These are phyloP conservation scores for Morone saxatilis DNA, from an alignment of 2,113 vertebrate genomes.

Conservation along the genomic window DNA sequence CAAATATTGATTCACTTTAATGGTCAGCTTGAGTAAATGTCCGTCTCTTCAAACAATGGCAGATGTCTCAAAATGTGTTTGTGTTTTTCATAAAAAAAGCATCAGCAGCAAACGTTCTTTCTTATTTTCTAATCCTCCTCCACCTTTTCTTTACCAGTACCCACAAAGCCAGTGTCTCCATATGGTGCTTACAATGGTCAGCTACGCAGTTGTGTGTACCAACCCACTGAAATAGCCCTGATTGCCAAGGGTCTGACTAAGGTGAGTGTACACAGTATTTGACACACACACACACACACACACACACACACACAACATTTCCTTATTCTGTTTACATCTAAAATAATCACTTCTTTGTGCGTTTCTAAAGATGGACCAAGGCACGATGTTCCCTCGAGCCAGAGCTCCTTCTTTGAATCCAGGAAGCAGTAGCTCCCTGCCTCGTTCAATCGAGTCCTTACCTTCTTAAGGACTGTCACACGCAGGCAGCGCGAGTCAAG, in stretches of 20 bases:
- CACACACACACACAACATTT: too few species aligned
- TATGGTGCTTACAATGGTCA: conserved; percentile 90
- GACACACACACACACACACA: too few species aligned
- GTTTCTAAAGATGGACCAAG: conserved; percentile 81
- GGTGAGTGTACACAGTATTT: conserved; percentile 50
- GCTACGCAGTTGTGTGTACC: conserved; percentile 89
- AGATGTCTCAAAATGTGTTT: not conserved
- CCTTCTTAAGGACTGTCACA: conserved; percentile 34
- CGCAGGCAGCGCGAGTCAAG: not conserved
- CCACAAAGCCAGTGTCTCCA: conserved; percentile 87
- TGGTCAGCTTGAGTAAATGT: not conserved
- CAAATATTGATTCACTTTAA: not conserved
- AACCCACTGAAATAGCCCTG: conserved; percentile 94
- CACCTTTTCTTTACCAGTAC: conserved; percentile 53
- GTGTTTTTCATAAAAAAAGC: not conserved
- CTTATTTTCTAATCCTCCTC: not conserved
- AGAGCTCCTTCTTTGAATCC: conserved; percentile 77
- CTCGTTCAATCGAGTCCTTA: conserved; percentile 81
- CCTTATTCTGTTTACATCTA: not conserved
- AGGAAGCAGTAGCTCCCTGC: conserved; percentile 82
- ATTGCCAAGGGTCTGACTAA: conserved; percentile 89
- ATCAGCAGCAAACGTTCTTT: too few species aligned
- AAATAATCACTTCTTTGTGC: not conserved
- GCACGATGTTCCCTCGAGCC: conserved; percentile 84
- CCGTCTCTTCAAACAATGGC: not conserved